Conservation (phyloP, 2,888 invertebrate genomes). For the Muschampia plurimacula region DNA sequence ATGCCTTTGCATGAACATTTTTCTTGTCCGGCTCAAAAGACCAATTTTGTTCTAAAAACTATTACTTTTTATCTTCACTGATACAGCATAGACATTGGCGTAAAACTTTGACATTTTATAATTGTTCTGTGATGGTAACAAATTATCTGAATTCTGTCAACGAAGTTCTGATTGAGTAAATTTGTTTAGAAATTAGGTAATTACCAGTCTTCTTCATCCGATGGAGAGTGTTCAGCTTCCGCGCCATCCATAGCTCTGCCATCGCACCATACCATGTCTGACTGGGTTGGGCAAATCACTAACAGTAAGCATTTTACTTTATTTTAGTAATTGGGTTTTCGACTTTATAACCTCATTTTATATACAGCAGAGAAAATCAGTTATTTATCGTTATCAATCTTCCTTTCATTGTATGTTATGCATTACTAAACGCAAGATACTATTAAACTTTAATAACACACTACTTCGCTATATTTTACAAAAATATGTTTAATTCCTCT, state of each 20-base stretch:
- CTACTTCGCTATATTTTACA: too few relatives aligned
- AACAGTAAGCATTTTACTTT: slow-evolving; percentile 87
- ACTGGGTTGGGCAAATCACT: slow-evolving; percentile 95
- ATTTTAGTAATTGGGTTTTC: slow-evolving; percentile 40
- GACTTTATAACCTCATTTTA: slow-evolving; percentile 1
- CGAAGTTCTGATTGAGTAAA: slow-evolving; percentile 33
- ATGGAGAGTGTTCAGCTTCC: slow-evolving; percentile 88
- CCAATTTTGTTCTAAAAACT: slow-evolving; percentile 10
- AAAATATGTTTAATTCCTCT: too few relatives aligned
- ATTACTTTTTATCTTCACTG: background rate
- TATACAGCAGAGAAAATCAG: background rate
- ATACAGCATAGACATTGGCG: background rate
- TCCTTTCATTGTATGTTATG: background rate
- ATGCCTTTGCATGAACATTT: too few relatives aligned
- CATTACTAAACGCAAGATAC: background rate
- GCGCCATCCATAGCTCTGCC: slow-evolving; percentile 86
- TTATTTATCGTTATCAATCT: background rate
- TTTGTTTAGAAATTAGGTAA: slow-evolving; percentile 78
- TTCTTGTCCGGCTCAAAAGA: slow-evolving; percentile 14
- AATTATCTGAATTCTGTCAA: slow-evolving; percentile 23
- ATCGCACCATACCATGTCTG: slow-evolving; percentile 87
- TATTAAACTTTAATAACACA: too few relatives aligned
- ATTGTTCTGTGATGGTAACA: slow-evolving; percentile 17
- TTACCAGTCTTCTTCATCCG: slow-evolving; percentile 86
- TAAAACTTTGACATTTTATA: slow-evolving; percentile 15